phyloP scores from a whole-genome alignment of 1,140 invertebrate species.

The Hylyphantes graminicola region DNA sequence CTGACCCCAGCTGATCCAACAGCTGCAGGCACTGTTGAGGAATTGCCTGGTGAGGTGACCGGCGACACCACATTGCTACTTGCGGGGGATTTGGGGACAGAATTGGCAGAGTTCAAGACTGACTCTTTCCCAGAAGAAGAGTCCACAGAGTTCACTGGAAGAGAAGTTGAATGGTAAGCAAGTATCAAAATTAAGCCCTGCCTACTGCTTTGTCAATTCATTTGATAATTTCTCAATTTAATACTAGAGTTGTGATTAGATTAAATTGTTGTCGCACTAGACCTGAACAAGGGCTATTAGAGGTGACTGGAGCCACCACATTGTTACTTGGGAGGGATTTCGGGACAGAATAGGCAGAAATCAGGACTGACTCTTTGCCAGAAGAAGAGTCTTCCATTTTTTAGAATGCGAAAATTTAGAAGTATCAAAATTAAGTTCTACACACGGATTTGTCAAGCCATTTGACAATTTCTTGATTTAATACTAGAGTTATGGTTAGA shows the following conservation, averaged over 20 bases:
- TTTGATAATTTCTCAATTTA: too few relatives aligned
- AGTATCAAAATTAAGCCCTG: too few relatives aligned
- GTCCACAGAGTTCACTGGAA: slow-evolving; percentile 48
- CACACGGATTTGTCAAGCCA: too few relatives aligned
- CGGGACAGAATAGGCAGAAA: slow-evolving; percentile 42
- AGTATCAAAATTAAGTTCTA: too few relatives aligned
- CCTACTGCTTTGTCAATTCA: too few relatives aligned
- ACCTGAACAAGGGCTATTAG: too few relatives aligned
- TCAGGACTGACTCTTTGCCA: slow-evolving; percentile 10
- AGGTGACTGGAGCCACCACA: slow-evolving; percentile 46
- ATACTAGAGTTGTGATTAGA: too few relatives aligned
- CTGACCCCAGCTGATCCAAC: slow-evolving; percentile 56
- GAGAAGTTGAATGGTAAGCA: too few relatives aligned
- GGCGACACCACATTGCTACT: slow-evolving; percentile 54
- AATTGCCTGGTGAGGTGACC: slow-evolving; percentile 54
- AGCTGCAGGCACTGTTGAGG: slow-evolving; percentile 56
- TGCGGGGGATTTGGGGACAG: slow-evolving; percentile 57
- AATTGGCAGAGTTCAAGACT: neutral
- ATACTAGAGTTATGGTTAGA: too few relatives aligned
- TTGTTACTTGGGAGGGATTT: slow-evolving; percentile 51
- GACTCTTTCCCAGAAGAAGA: slow-evolving; percentile 40
- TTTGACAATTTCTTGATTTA: too few relatives aligned
- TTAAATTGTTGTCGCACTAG: too few relatives aligned
- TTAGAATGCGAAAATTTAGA: slow-evolving; percentile 27
- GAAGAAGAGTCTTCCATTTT: slow-evolving; percentile 43